Conservation (phyloP, 2,888 invertebrate genomes). For the Brachypterus glaber region DNA sequence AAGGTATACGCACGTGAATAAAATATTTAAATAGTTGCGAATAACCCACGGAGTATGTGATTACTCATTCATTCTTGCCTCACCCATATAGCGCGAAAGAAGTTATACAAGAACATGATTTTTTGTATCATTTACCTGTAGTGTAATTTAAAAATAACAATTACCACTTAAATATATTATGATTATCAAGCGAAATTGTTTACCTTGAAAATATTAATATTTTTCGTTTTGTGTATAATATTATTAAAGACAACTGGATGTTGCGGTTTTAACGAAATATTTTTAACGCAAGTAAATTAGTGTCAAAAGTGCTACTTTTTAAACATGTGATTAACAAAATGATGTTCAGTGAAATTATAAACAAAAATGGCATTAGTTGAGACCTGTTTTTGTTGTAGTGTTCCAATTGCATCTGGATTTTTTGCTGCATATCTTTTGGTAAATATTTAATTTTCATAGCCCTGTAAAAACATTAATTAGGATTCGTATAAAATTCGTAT, state of each 20-base stretch:
- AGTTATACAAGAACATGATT: not conserved
- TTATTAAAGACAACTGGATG: too few relatives aligned
- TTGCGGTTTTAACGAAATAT: too few relatives aligned
- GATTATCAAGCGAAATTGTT: slow-evolving; percentile 7
- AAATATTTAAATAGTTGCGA: slow-evolving; percentile 36
- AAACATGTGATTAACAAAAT: too few relatives aligned
- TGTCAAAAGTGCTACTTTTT: too few relatives aligned
- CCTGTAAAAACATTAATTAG: slow-evolving; percentile 6
- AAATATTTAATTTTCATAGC: slow-evolving; percentile 20
- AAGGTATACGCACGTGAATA: slow-evolving; percentile 32
- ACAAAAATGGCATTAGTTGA: slow-evolving; percentile 38
- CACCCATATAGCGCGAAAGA: slow-evolving; percentile 22
- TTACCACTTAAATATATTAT: slow-evolving; percentile 3
- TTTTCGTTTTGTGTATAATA: not conserved
- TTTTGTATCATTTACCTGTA: not conserved
- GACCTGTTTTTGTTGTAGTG: slow-evolving; percentile 42
- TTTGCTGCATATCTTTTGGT: slow-evolving; percentile 42
- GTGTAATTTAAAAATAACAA: slow-evolving; percentile 5
- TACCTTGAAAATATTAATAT: slow-evolving; percentile 16
- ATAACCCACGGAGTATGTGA: slow-evolving; percentile 26
- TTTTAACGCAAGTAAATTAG: too few relatives aligned
- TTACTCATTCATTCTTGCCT: slow-evolving; percentile 31
- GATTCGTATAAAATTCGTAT: too few relatives aligned
- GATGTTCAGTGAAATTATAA: too few relatives aligned
- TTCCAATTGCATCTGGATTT: slow-evolving; percentile 41